These are phyloP conservation scores for Hyperoplus immaculatus DNA, from an alignment of 2,797 vertebrate species.

Conservation along the genomic window DNA sequence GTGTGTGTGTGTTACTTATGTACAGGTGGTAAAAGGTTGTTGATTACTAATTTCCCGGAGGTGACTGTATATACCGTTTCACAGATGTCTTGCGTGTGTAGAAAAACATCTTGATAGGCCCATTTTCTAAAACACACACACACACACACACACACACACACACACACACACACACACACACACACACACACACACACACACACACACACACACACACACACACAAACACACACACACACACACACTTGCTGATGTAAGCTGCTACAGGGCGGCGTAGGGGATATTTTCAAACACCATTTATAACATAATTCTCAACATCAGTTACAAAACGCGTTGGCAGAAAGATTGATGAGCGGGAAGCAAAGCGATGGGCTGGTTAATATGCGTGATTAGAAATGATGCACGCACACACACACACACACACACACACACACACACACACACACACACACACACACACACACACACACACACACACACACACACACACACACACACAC, in stretches of 20 bases:
- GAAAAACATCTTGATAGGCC: conserved; percentile 64
- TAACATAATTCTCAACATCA: conserved; percentile 77
- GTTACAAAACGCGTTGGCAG: conserved; percentile 65
- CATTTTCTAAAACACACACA: conserved; percentile 10
- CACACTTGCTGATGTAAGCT: conserved; percentile 65
- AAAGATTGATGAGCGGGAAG: conserved; percentile 72
- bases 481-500: background rate
- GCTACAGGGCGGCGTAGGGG: conserved; percentile 40
- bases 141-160: too few relatives aligned
- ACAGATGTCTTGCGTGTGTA: conserved; percentile 64
- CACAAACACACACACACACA: too few relatives aligned
- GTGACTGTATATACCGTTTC: conserved; percentile 56
- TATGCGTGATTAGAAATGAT: conserved; percentile 76
- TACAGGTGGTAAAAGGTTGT: conserved; percentile 82
- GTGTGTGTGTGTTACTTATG: conserved; percentile 52
- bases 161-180: too few relatives aligned
- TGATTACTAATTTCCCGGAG: conserved; percentile 82
- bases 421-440: conserved; percentile 34
- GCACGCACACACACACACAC: conserved; percentile 18
- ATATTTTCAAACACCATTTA: conserved; percentile 78
- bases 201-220: too few relatives aligned
- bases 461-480: too few relatives aligned
- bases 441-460: too few relatives aligned
- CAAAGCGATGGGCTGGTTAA: conserved; percentile 65
- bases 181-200: too few relatives aligned